Evolutionary conservation across 2,797 vertebrate genomes (phyloP).

Genomic region (Margarornis squamiger): DNA sequence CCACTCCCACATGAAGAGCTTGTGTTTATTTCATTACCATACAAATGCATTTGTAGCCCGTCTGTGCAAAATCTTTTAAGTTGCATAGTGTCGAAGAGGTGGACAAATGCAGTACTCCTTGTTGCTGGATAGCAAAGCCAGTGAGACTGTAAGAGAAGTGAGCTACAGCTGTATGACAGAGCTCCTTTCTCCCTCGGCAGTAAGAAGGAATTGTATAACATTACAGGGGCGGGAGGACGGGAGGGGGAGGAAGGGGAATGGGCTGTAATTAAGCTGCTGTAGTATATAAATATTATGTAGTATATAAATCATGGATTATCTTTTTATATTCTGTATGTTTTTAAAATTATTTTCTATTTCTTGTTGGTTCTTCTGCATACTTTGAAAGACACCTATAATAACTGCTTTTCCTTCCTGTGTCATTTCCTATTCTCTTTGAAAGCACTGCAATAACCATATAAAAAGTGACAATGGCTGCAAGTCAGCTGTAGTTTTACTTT

Average conservation of each 20-base stretch:
- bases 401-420: neutral
- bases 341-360: neutral
- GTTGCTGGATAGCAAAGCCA: neutral
- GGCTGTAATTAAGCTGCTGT: neutral
- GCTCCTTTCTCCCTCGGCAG: neutral
- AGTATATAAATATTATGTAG: neutral
- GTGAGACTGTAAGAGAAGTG: neutral
- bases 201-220: slow-evolving; percentile 32
- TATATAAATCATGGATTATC: neutral
- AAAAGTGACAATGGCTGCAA: neutral
- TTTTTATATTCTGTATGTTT: neutral
- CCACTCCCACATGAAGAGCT: neutral
- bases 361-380: neutral
- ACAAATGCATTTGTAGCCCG: neutral
- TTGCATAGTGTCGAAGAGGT: neutral
- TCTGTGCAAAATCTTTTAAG: neutral
- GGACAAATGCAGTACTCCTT: neutral
- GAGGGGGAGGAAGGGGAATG: neutral
- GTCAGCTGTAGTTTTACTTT: neutral
- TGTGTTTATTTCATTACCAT: neutral
- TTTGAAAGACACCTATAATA: neutral
- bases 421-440: slow-evolving; percentile 17
- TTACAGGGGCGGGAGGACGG: neutral
- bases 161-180: slow-evolving; percentile 22
- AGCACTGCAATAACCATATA: neutral